Evolutionary conservation across 2,113 vertebrate species (phyloP), one percentile per base, ranked within the genome.

Genomic region (Archocentrus centrarchus): DNA sequence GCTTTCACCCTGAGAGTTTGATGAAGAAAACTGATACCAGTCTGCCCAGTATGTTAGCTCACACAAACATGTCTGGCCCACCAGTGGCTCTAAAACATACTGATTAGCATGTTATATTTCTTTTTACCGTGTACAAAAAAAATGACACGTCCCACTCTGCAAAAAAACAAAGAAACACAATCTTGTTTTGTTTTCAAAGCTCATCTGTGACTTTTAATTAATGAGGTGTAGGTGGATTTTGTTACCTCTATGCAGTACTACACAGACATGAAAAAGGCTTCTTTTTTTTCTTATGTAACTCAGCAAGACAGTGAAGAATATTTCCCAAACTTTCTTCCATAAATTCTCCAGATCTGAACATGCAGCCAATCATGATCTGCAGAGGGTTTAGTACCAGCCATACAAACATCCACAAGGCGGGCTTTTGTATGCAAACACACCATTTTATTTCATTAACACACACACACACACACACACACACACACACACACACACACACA

Each of bases 351-450:
- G 17, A 32, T 73, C 10, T 53, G 24, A 73, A 20, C 32, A 30
- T 73, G 24, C 22, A 73, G 66, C 44, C 24, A 73, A 73, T 10
- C 27, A 53, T 50, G 14, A 0, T 14, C 44, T 73, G 37, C n/a
- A 50, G 27, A 60, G 11, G 18, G 20, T 47, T 41, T 77, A 44
- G 35, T 77, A 22, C 57, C 57, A 60, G 53, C 75, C 61, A 50
- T 53, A 73, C 24, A 30, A 70, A 50, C 32, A 70, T 27, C 59
- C 76, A 58, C 35, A 60, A 37, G 15, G 24, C 2, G n/a, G 22
- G 6, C 60, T 58, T 75, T 3, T 82, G 58, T 64, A n/a, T 61
- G 37, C 50, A 82, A 82, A 68, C 60, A 62, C 22, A 41, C n/a
- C 5, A 11, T 15, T 58, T 20, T n/a, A 76, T 57, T 32, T 24